Conservation (phyloP, 2,888 invertebrate species). For the Nemotelus nigrinus region DNA sequence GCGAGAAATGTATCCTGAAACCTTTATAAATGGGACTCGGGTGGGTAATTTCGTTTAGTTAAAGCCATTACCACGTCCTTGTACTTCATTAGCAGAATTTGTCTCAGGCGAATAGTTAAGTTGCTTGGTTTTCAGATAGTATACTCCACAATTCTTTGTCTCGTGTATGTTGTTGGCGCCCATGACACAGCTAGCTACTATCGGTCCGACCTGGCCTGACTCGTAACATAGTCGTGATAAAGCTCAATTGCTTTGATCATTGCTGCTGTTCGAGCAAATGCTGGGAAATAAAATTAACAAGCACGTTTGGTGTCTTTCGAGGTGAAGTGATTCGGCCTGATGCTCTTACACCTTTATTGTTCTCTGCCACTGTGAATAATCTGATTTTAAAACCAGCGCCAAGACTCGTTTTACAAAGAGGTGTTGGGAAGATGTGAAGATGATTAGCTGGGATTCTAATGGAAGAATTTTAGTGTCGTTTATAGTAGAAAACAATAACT, state of each 20-base stretch:
- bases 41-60: constrained; percentile 44
- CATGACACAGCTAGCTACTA: background rate
- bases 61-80: constrained; percentile 44
- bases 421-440: no score
- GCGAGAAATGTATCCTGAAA: constrained; percentile 36
- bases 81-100: constrained; percentile 42
- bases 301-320: no score
- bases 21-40: constrained; percentile 38
- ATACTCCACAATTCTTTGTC: background rate
- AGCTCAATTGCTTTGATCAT: constrained; percentile 29
- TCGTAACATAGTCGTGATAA: constrained; percentile 16
- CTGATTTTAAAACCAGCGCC: no score
- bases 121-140: constrained; percentile 7
- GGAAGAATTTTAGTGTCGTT: no score
- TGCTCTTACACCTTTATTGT: no score
- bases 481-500: no score
- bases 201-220: background rate
- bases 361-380: no score
- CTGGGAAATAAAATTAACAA: no score
- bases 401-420: no score
- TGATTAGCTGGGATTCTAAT: no score
- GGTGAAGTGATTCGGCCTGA: no score
- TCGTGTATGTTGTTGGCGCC: background rate
- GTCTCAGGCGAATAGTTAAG: constrained; percentile 34
- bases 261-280: background rate